Conservation (phyloP, 2,888 invertebrate genomes). For the Apodemia mormo region DNA sequence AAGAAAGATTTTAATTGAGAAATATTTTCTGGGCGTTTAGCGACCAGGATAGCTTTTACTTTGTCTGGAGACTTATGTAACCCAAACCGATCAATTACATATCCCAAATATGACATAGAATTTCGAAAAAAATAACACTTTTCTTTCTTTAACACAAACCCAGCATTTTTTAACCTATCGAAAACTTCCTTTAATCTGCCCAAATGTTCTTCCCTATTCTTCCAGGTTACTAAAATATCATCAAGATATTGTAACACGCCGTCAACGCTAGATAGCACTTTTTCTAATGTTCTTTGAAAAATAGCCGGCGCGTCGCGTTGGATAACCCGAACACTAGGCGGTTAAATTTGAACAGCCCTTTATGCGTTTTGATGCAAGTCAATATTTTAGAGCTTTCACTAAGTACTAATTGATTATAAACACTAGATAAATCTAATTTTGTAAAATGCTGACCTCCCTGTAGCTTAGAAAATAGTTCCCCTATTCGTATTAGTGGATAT, state of each 20-base stretch:
- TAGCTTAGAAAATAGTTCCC: conserved; percentile 28
- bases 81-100: conserved; percentile 26
- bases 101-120: conserved; percentile 9
- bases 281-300: conserved; percentile 36
- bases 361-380: conserved; percentile 31
- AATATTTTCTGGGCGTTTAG: conserved; percentile 25
- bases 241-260: conserved; percentile 33
- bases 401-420: conserved; percentile 32
- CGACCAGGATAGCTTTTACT: conserved; percentile 23
- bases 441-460: conserved; percentile 32
- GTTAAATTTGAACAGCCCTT: neutral
- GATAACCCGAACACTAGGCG: conserved; percentile 26
- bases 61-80: conserved; percentile 31
- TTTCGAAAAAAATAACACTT: conserved; percentile 33
- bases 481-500: conserved; percentile 30
- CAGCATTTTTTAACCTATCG: conserved; percentile 27
- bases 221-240: conserved; percentile 33
- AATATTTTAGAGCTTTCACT: conserved; percentile 25
- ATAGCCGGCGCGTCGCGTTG: conserved; percentile 36
- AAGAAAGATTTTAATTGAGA: conserved; percentile 28
- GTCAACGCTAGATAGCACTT: conserved; percentile 27
- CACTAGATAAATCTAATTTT: conserved; percentile 34
- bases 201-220: conserved; percentile 25
- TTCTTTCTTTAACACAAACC: conserved; percentile 29
- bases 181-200: conserved; percentile 31